These are phyloP conservation scores for Polypterus senegalus DNA, from an alignment of 2,113 vertebrate genomes.

Conservation along the genomic window DNA sequence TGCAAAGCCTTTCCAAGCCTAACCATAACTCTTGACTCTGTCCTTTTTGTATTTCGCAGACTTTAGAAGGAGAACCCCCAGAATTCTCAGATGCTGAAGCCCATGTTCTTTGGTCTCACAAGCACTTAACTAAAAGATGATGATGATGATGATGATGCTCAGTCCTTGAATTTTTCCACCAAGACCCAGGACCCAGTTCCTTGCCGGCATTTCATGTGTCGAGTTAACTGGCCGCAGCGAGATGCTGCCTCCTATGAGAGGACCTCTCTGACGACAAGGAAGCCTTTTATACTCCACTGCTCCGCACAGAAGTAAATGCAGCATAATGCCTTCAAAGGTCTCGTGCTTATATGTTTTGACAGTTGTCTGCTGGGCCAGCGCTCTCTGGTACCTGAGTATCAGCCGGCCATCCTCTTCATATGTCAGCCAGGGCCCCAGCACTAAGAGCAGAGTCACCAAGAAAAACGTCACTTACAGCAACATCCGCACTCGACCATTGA, in stretches of 20 bases:
- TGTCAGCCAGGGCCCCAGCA: conserved; percentile 63
- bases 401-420: conserved; percentile 81
- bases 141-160: not conserved
- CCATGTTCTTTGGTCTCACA: conserved; percentile 28
- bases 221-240: conserved; percentile 48
- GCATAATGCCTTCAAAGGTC: conserved; percentile 94
- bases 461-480: conserved; percentile 82
- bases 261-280: conserved; percentile 43
- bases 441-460: conserved; percentile 57
- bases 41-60: too few relatives aligned
- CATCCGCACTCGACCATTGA: conserved; percentile 88
- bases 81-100: conserved; percentile 8
- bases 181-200: conserved; percentile 13
- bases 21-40: too few relatives aligned
- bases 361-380: conserved; percentile 93
- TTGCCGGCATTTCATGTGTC: conserved; percentile 15
- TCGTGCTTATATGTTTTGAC: conserved; percentile 93
- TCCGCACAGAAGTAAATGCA: conserved; percentile 51
- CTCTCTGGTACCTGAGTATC: conserved; percentile 90
- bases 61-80: not conserved
- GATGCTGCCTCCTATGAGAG: conserved; percentile 52
- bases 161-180: conserved; percentile 19
- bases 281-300: conserved; percentile 44
- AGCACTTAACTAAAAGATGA: conserved; percentile 41
- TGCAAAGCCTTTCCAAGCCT: too few relatives aligned